Conservation (phyloP, 2,113 vertebrate genomes). For the Bufo bufo region DNA sequence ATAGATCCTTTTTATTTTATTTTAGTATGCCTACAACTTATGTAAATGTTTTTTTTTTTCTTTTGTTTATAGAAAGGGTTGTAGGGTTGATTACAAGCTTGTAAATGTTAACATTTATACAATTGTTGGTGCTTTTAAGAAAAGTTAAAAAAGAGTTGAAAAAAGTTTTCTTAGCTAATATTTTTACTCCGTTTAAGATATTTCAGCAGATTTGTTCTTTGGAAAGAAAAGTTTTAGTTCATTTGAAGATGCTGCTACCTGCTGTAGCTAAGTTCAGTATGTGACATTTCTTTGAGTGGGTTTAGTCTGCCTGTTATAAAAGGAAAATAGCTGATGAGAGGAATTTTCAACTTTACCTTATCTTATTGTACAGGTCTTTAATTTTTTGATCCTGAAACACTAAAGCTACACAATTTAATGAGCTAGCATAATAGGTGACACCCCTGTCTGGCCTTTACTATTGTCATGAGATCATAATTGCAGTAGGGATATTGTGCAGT, state of each 20-base stretch:
- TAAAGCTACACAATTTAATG: conserved; percentile 49
- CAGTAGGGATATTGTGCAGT: conserved; percentile 1
- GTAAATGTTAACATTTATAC: neutral
- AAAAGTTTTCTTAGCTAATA: conserved; percentile 39
- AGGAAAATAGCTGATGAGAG: conserved; percentile 42
- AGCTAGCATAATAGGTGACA: conserved; percentile 35
- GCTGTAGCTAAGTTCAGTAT: conserved; percentile 47
- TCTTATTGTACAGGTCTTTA: conserved; percentile 14
- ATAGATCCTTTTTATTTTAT: too few species aligned
- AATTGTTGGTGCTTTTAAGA: neutral
- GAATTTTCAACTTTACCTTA: conserved; percentile 29
- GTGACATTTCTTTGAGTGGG: conserved; percentile 53
- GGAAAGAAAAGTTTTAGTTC: conserved; percentile 42
- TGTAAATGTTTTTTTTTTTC: too few species aligned
- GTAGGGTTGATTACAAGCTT: neutral
- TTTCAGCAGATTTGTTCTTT: conserved; percentile 47
- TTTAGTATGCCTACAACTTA: neutral
- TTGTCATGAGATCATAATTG: conserved; percentile 20
- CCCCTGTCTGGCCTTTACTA: conserved; percentile 41
- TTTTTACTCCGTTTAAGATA: conserved; percentile 20
- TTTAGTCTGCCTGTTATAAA: conserved; percentile 54
- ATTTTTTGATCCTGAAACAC: conserved; percentile 52
- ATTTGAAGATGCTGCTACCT: conserved; percentile 53
- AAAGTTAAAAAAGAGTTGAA: neutral
- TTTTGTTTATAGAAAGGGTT: neutral